Percentiles rank a stretch among this genome's conserved stretches.
These are phyloP conservation scores for Acridotheres tristis DNA, from an alignment of 2,797 vertebrate genomes.

Conservation along the genomic window DNA sequence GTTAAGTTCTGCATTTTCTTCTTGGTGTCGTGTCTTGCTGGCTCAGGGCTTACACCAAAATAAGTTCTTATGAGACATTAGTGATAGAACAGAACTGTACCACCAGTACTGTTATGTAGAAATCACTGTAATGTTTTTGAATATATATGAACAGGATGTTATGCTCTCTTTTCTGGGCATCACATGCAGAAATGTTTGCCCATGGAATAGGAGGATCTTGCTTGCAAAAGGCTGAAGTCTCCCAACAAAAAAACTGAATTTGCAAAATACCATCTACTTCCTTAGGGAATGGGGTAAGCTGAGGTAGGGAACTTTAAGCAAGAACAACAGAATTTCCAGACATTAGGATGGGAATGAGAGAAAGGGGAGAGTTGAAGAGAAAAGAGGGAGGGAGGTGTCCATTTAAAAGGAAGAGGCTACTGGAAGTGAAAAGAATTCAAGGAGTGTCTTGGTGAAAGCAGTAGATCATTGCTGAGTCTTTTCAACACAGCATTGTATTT, in stretches of 20 bases:
- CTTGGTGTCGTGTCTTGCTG: not conserved
- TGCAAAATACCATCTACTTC: not conserved
- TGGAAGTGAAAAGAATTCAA: not conserved
- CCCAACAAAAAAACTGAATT: not conserved
- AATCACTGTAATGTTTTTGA: not conserved
- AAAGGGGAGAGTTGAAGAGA: not conserved
- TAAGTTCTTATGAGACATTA: not conserved
- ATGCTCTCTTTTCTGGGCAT: not conserved
- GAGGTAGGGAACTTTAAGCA: not conserved
- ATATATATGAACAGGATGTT: not conserved
- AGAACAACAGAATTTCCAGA: not conserved
- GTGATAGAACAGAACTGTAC: not conserved
- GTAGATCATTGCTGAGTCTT: not conserved
- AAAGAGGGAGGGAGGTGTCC: not conserved
- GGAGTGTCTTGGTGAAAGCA: not conserved
- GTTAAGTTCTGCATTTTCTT: not conserved
- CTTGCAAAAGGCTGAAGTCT: not conserved
- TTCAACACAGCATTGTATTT: not conserved
- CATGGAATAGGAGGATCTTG: not conserved
- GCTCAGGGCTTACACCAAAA: not conserved
- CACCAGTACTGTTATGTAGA: not conserved
- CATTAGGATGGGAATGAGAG: not conserved
- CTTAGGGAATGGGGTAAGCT: not conserved
- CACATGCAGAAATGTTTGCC: not conserved
- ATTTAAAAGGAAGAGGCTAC: not conserved